Conservation (phyloP, 2,113 vertebrate species). For the Athene cunicularia region DNA sequence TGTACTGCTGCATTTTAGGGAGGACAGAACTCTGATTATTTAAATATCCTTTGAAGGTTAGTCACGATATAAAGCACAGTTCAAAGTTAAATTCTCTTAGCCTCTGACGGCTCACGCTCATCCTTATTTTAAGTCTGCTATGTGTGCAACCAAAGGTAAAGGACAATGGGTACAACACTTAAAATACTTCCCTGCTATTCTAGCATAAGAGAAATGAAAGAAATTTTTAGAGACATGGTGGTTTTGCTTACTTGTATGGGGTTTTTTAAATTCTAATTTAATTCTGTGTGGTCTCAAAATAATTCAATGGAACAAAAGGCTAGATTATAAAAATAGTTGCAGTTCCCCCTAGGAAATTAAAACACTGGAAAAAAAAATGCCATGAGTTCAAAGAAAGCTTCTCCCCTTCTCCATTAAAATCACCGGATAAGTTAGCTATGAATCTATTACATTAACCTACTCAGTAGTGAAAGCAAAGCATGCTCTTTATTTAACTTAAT, state of each 20-base stretch:
- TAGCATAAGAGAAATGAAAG: not conserved
- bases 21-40: not conserved
- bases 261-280: fast-evolving
- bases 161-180: not conserved
- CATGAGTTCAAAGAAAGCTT: not conserved
- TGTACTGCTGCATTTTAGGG: not conserved
- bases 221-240: not conserved
- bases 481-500: not conserved
- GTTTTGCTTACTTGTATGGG: not conserved
- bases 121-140: not conserved
- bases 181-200: not conserved
- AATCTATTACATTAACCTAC: not conserved
- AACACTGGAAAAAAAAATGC: not conserved
- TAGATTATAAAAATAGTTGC: not conserved
- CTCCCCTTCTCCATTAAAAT: not conserved
- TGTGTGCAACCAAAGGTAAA: not conserved
- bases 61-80: not conserved
- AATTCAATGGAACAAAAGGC: not conserved
- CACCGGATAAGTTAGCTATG: not conserved
- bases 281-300: not conserved
- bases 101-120: not conserved
- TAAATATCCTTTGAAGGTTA: not conserved
- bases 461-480: not conserved
- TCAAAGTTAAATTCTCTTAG: not conserved
- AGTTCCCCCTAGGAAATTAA: not conserved